Conservation (phyloP, 2,113 vertebrate species). For the Chaenocephalus aceratus region DNA sequence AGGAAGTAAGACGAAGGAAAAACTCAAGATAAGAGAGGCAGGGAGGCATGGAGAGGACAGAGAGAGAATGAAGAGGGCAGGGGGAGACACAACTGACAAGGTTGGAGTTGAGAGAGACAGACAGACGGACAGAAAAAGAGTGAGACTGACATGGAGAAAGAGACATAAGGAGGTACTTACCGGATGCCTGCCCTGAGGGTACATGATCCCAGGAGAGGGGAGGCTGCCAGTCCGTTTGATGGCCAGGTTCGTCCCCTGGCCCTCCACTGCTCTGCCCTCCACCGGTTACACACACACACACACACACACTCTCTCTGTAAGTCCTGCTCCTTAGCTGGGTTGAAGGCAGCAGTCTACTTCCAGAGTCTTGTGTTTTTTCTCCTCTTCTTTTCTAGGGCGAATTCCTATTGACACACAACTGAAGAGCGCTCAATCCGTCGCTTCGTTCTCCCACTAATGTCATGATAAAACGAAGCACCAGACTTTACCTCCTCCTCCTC, state of each 20-base stretch:
- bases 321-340: slow-evolving; percentile 59
- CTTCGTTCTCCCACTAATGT: slow-evolving; percentile 60
- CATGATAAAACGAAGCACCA: slow-evolving; percentile 55
- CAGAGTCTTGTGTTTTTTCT: slow-evolving; percentile 45
- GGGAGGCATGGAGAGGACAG: not conserved
- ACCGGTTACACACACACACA: slow-evolving; percentile 56
- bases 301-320: slow-evolving; percentile 38
- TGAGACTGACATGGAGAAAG: slow-evolving; percentile 7
- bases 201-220: slow-evolving; percentile 86
- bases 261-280: slow-evolving; percentile 81
- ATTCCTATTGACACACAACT: slow-evolving; percentile 65
- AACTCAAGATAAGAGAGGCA: not conserved
- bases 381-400: slow-evolving; percentile 30
- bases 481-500: slow-evolving; percentile 52
- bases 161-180: slow-evolving; percentile 76
- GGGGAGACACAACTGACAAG: not conserved
- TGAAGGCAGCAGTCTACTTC: slow-evolving; percentile 57
- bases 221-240: slow-evolving; percentile 82
- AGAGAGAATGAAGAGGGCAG: not conserved
- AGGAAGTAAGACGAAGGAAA: not conserved
- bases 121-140: slow-evolving; percentile 16
- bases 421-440: slow-evolving; percentile 50
- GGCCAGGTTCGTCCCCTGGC: slow-evolving; percentile 80
- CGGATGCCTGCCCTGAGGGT: slow-evolving; percentile 88
- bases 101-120: slow-evolving; percentile 29